Evolutionary conservation across 92 coral and sea anemone species (phyloP), one percentile per base, ranked within the genome.

Genomic region (Actinostola sp.): DNA sequence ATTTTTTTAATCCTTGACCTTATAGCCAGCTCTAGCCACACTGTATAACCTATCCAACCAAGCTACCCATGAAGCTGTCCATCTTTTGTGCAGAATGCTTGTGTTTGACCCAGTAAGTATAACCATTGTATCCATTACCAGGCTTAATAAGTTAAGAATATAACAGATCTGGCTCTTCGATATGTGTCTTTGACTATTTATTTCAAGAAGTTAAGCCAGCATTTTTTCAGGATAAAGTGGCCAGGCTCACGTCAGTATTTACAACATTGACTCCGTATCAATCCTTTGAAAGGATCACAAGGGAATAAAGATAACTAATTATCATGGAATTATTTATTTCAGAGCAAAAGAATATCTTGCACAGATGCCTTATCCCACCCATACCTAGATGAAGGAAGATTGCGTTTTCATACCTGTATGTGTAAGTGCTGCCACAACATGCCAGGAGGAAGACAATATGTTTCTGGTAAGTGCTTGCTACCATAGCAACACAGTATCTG

Each of bases 391-490:
- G 99, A 95, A 77, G 99, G 99, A 56, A 72, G 97, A 66, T 69
- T 95, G 65, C 70, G 99, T 62, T 95, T 85, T 75, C 99, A 95
- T 68, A 92, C 99, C 6, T 95, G 99, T 45, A 95, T 95, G 99
- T 95, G 99, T 79, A 92, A 78, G 70, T 95, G 99, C 43, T 95
- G 99, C 68, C 93, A 86, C 60, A 95, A 90, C 26, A 88, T 92
- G 45, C 82, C 93, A 33, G 96, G 95, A 67, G 99, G 99, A 25
- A 78, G 99, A 73, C 99, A 95, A 70, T 95, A 95, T 67, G 86
- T 92, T 44, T 61, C 97, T 45, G 99, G 99, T 95, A 75, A 34
- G 66, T 30, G 42, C 3, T 48, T 9, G 9, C 54, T 7, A 14
- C 14, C 14, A 39, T 39, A 14, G n/a, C n/a, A n/a, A n/a, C n/a